Evolutionary conservation across 2,888 invertebrate genomes (phyloP), one percentile per base, ranked within the genome.

Genomic region (Ormyrus rosae): DNA sequence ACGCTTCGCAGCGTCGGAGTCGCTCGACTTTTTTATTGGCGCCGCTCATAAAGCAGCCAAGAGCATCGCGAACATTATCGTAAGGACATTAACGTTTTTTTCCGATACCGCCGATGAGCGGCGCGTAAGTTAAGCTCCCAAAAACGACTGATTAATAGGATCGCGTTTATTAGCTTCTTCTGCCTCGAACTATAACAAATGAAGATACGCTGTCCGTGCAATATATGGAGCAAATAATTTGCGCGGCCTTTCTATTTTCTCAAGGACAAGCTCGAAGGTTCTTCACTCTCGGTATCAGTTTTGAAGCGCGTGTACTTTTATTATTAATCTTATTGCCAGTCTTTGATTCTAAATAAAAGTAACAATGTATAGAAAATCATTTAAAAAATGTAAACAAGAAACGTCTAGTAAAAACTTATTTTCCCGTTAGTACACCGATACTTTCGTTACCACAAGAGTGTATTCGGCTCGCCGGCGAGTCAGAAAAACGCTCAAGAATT

Each of bases 121-220:
- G 19, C 19, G 19, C 19, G 19, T 19, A 19, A 19, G 19, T 19
- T 19, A 67, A n/a, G 19, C 63, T 45, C 56, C 81, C 71, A 73
- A 78, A 81, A 78, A 75, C 78, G 60, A 81, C 70, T 81, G 81
- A 81, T 78, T 78, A 72, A 81, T 81, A 81, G 71, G 74, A 60
- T 67, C 75, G 19, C 68, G 71, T 74, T 78, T 74, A 78, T 78
- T 73, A 70, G 19, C 58, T n/a, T 70, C 65, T 55, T 51, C n/a
- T n/a, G 13, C 8, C 45, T 70, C 61, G 58, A 6, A 53, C 56
- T 13, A 63, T 81, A 81, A 81, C 64, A 68, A 73, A 81, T 69
- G 81, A 76, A 74, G 77, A 78, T 70, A 48, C 76, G 69, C 68
- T 51, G 60, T n/a, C 45, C 51, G 69, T 68, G 10, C 50, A 13